These are phyloP conservation scores for Grantiella picta DNA, from an alignment of 2,113 vertebrate species.

Conservation along the genomic window DNA sequence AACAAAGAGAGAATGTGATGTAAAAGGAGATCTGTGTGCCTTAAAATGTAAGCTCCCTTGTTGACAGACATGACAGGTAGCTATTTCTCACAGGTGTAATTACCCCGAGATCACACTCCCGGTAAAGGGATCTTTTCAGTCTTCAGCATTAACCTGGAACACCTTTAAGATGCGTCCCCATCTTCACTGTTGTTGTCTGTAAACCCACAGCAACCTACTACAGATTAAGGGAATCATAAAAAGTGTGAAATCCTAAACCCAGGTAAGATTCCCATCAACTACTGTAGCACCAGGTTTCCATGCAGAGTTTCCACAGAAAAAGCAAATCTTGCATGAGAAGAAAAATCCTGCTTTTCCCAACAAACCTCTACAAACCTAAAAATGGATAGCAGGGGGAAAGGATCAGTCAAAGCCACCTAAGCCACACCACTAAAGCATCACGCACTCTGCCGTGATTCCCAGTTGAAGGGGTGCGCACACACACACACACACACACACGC, in stretches of 20 bases:
- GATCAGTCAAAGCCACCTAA: not conserved
- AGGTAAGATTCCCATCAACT: not conserved
- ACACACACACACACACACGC: not conserved
- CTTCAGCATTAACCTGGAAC: not conserved
- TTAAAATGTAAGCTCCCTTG: conserved; percentile 16
- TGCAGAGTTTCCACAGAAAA: not conserved
- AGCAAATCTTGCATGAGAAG: not conserved
- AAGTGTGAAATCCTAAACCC: not conserved
- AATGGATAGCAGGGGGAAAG: not conserved
- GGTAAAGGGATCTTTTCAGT: not conserved
- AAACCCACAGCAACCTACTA: not conserved
- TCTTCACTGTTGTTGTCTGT: not conserved
- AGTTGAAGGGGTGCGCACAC: not conserved
- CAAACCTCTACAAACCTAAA: not conserved
- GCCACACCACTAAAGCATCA: not conserved
- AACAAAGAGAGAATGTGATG: conserved; percentile 7
- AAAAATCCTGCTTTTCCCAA: not conserved
- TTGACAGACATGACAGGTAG: conserved; percentile 38
- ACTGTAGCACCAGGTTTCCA: not conserved
- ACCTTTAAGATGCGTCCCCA: not conserved
- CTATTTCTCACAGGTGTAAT: conserved; percentile 12
- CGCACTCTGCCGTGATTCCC: not conserved
- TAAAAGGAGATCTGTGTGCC: not conserved
- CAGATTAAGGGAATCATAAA: not conserved
- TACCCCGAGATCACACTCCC: not conserved